These are phyloP conservation scores for Monochamus alternatus DNA, from an alignment of 2,888 invertebrate species.

Conservation along the genomic window DNA sequence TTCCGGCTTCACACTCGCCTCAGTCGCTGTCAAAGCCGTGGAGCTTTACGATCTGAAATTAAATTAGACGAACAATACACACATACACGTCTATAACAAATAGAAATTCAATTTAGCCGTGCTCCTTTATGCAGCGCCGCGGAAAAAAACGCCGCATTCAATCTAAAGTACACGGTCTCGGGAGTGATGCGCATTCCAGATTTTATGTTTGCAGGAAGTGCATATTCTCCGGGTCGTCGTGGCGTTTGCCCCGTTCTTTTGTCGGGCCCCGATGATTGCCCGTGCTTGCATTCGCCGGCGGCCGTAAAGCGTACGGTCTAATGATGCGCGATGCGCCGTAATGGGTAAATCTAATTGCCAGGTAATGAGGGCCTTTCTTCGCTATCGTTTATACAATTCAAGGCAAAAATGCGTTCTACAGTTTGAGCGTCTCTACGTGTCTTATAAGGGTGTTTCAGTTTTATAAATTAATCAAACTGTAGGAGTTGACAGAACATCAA, in stretches of 20 bases:
- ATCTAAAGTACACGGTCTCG: conserved; percentile 7
- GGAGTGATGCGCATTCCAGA: conserved; percentile 16
- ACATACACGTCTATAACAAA: conserved; percentile 5
- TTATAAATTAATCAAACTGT: too few species aligned
- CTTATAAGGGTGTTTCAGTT: too few species aligned
- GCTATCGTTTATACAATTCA: background rate
- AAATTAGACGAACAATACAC: conserved; percentile 10
- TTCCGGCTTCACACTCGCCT: background rate
- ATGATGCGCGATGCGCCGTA: conserved; percentile 12
- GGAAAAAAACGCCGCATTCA: conserved; percentile 9
- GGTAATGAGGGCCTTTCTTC: background rate
- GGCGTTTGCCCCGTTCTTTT: conserved; percentile 6
- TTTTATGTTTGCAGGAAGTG: conserved; percentile 25
- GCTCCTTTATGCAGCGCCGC: background rate
- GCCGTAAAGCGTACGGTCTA: conserved; percentile 7
- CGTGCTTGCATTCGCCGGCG: background rate
- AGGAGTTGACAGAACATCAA: too few species aligned
- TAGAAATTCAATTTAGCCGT: conserved; percentile 11
- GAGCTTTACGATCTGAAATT: background rate
- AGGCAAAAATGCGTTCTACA: background rate
- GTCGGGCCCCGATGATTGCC: conserved; percentile 5
- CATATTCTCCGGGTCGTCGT: conserved; percentile 11
- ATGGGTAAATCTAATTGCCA: conserved; percentile 9
- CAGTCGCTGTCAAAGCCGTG: background rate
- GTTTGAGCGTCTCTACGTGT: too few species aligned